phyloP scores from a whole-genome alignment of 2,113 vertebrate species.

The Amblyornis subalaris region DNA sequence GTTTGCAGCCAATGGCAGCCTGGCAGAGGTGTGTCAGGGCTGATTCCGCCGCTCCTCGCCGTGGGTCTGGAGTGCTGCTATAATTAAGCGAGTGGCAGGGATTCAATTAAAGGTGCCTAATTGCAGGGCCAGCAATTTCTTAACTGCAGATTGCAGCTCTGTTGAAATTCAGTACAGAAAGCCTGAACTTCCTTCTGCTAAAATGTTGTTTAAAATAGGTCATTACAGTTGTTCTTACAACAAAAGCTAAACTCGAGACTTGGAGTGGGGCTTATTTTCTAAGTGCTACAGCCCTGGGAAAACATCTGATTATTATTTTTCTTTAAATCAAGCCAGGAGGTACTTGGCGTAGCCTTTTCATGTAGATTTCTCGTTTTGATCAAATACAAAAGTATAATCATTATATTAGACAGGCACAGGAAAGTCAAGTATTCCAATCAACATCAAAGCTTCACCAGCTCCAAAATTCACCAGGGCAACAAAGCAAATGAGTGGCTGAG shows the following conservation, averaged over 20 bases:
- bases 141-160: slow-evolving; percentile 15
- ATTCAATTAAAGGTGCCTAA: slow-evolving; percentile 42
- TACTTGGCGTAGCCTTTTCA: neutral
- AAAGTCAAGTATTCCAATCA: slow-evolving; percentile 30
- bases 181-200: neutral
- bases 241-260: neutral
- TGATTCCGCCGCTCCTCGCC: slow-evolving; percentile 9
- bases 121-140: slow-evolving; percentile 44
- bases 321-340: neutral
- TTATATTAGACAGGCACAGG: neutral
- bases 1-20: slow-evolving; percentile 55
- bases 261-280: neutral
- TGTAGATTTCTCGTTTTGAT: neutral
- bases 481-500: neutral
- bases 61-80: slow-evolving; percentile 5
- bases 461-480: neutral
- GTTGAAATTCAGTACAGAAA: neutral
- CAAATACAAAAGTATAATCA: neutral
- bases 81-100: slow-evolving; percentile 52
- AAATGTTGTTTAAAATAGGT: neutral
- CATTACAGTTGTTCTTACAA: neutral
- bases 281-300: neutral
- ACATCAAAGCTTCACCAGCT: slow-evolving; percentile 30
- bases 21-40: slow-evolving; percentile 36
- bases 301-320: neutral